Evolutionary conservation across 2,888 invertebrate genomes (phyloP).

Genomic region (Tipula vernalis): DNA sequence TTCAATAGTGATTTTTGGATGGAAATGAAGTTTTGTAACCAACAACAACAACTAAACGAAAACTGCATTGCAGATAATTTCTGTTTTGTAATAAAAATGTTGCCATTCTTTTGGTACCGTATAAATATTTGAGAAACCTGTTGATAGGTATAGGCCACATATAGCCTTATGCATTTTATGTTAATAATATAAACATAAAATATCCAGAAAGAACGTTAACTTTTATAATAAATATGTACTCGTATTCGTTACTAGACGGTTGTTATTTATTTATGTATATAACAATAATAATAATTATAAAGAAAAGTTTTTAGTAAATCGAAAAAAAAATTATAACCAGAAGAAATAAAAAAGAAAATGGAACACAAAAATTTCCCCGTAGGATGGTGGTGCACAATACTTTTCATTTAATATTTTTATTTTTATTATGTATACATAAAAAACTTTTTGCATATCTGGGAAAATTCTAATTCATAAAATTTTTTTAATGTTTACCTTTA

Average conservation of each 20-base stretch:
- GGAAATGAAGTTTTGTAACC: not conserved
- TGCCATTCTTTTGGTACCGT: not conserved
- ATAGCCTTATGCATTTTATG: not conserved
- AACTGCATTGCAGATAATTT: not conserved
- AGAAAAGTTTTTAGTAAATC: not conserved
- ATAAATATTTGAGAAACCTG: not conserved
- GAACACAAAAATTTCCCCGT: not conserved
- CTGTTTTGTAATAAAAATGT: not conserved
- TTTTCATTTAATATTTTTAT: too few species aligned
- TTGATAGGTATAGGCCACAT: not conserved
- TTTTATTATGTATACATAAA: not conserved
- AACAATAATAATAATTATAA: not conserved
- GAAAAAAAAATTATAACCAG: not conserved
- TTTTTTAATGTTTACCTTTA: not conserved
- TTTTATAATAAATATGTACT: not conserved
- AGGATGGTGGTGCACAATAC: not conserved
- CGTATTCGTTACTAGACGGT: not conserved
- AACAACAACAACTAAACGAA: not conserved
- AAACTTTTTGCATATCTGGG: not conserved
- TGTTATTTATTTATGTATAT: not conserved
- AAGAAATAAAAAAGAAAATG: not conserved
- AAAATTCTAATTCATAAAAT: not conserved
- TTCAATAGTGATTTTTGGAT: conserved; percentile 4
- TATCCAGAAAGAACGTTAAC: not conserved
- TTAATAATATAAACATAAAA: not conserved